Percentiles rank a stretch among this genome's conserved stretches.
Evolutionary conservation across 2,888 invertebrate genomes (phyloP).

Genomic region (Tachina fera): DNA sequence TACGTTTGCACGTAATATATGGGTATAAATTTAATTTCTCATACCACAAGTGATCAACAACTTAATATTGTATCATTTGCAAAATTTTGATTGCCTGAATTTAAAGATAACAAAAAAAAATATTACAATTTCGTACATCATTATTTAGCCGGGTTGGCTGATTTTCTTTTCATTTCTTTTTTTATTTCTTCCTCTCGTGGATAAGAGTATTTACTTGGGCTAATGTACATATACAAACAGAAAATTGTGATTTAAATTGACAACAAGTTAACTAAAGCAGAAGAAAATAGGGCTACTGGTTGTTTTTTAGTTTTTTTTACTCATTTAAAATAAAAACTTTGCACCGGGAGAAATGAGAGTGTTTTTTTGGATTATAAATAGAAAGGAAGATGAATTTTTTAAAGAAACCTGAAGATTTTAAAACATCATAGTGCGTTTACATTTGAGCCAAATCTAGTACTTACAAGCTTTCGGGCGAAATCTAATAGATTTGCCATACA

Average conservation of each 20-base stretch:
- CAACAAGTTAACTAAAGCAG: conserved; percentile 57
- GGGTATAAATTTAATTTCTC: conserved; percentile 41
- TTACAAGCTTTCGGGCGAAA: no score
- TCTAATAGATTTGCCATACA: no score
- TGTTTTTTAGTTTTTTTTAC: conserved; percentile 35
- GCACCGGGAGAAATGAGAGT: conserved; percentile 50
- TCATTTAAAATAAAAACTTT: background rate
- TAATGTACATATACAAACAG: conserved; percentile 14
- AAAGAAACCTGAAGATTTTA: background rate
- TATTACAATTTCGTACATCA: conserved; percentile 69
- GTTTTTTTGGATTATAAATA: background rate
- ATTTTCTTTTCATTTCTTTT: background rate
- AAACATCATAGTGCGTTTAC: no score
- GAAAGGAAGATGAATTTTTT: background rate
- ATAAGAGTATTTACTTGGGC: conserved; percentile 10
- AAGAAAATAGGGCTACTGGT: conserved; percentile 62
- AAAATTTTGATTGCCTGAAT: conserved; percentile 66
- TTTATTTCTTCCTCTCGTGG: conserved; percentile 3
- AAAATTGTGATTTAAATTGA: conserved; percentile 67
- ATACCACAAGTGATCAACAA: conserved; percentile 59
- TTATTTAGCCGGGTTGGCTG: conserved; percentile 59
- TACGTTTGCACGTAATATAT: background rate
- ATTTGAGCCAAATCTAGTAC: no score
- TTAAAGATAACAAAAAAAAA: conserved; percentile 41
- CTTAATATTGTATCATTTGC: conserved; percentile 67